Conservation (phyloP, 2,888 invertebrate genomes). For the Drosophila leonis region DNA sequence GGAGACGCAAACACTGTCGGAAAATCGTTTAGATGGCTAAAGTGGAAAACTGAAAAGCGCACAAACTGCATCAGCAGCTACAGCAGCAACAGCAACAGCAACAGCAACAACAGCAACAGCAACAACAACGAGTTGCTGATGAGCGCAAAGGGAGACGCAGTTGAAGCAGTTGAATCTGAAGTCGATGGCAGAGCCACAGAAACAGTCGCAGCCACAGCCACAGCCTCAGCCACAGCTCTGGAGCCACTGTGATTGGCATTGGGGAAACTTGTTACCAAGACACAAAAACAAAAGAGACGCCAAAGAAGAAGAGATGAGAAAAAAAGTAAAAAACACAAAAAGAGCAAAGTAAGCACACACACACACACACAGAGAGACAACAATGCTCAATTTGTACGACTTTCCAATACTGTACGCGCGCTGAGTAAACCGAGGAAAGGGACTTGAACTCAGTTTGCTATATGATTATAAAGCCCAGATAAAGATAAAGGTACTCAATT, state of each 20-base stretch:
- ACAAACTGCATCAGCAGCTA: constrained; percentile 42
- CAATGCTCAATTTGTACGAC: constrained; percentile 5
- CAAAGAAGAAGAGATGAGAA: constrained; percentile 4
- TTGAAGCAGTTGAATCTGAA: constrained; percentile 17
- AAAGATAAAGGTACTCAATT: too few species aligned
- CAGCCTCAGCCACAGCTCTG: constrained; percentile 46
- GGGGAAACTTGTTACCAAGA: constrained; percentile 57
- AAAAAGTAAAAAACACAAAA: constrained; percentile 8
- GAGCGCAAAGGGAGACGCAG: constrained; percentile 49
- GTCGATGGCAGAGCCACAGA: constrained; percentile 33
- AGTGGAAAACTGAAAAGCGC: constrained; percentile 60
- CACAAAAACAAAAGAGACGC: constrained; percentile 38
- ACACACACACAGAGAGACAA: constrained; percentile 1
- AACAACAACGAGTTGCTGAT: constrained; percentile 38
- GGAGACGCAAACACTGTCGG: constrained; percentile 33
- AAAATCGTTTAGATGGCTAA: constrained; percentile 59
- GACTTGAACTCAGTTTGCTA: background rate
- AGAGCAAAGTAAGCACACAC: constrained; percentile 9
- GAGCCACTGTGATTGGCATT: constrained; percentile 57
- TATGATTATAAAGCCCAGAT: background rate
- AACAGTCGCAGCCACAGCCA: constrained; percentile 33
- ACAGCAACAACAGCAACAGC: constrained; percentile 6
- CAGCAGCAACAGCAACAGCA: too few species aligned
- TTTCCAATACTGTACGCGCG: constrained; percentile 20
- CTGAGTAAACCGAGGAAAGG: constrained; percentile 1